Percentiles rank a stretch among this genome's conserved stretches.
Evolutionary conservation across 2,797 vertebrate species (phyloP).

Genomic region (Megalops cyprinoides): DNA sequence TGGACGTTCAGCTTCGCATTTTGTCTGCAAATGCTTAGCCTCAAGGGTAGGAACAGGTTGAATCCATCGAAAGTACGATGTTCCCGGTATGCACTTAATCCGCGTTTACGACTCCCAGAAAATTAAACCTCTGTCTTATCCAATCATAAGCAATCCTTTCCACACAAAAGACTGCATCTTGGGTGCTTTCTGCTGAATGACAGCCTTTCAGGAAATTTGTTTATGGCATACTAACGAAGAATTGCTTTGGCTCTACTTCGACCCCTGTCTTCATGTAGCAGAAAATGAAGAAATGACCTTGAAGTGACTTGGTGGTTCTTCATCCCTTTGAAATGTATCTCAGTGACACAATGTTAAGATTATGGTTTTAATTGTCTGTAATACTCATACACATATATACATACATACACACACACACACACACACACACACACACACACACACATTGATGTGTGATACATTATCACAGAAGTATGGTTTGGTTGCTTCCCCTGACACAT

Average conservation of each 20-base stretch:
- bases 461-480: too few relatives aligned
- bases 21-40: not conserved
- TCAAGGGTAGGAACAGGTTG: not conserved
- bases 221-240: not conserved
- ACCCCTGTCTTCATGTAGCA: not conserved
- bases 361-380: not conserved
- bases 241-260: constrained; percentile 3
- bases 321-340: not conserved
- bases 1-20: not conserved
- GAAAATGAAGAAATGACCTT: not conserved
- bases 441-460: too few relatives aligned
- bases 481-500: too few relatives aligned
- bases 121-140: too few relatives aligned
- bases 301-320: not conserved
- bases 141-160: too few relatives aligned
- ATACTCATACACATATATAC: too few relatives aligned
- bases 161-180: not conserved
- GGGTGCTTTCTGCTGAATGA: not conserved
- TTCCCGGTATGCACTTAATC: not conserved
- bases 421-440: too few relatives aligned
- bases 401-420: too few relatives aligned
- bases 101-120: too few relatives aligned
- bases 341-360: not conserved
- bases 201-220: not conserved
- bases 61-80: not conserved